These are phyloP conservation scores for Tragulus kanchil DNA, from an alignment of 2,113 vertebrate species.

Conservation along the genomic window DNA sequence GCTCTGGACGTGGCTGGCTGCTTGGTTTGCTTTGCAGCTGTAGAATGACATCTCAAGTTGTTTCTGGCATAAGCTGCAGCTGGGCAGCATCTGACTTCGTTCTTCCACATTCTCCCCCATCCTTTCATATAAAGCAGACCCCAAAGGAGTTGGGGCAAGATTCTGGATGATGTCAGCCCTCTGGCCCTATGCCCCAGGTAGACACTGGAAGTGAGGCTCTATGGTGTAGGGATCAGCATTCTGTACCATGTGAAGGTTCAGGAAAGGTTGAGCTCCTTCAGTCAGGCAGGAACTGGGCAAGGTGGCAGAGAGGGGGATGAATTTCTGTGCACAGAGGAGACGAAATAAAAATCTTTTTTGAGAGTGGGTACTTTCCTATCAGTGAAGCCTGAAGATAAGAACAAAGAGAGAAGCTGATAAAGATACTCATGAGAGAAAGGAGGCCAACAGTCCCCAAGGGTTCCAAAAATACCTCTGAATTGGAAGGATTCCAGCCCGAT, in stretches of 20 bases:
- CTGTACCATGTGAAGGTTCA: not conserved
- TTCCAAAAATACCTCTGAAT: slow-evolving; percentile 53
- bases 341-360: slow-evolving; percentile 16
- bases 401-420: not conserved
- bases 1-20: slow-evolving; percentile 81
- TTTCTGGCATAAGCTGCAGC: slow-evolving; percentile 60
- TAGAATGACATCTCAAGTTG: not conserved
- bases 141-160: not conserved
- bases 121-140: not conserved
- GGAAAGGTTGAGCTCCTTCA: not conserved
- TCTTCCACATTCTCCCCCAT: not conserved
- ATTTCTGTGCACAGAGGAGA: not conserved
- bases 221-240: not conserved
- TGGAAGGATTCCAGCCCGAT: not conserved
- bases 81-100: slow-evolving; percentile 61
- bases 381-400: not conserved
- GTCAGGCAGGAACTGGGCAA: not conserved
- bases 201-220: not conserved
- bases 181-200: not conserved
- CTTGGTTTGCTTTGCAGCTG: slow-evolving; percentile 73
- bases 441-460: not conserved
- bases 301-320: not conserved
- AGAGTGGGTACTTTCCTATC: slow-evolving; percentile 26
- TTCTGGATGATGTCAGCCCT: not conserved
- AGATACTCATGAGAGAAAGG: not conserved